phyloP scores from a whole-genome alignment of 2,113 vertebrate species.

The Synchiropus splendidus region DNA sequence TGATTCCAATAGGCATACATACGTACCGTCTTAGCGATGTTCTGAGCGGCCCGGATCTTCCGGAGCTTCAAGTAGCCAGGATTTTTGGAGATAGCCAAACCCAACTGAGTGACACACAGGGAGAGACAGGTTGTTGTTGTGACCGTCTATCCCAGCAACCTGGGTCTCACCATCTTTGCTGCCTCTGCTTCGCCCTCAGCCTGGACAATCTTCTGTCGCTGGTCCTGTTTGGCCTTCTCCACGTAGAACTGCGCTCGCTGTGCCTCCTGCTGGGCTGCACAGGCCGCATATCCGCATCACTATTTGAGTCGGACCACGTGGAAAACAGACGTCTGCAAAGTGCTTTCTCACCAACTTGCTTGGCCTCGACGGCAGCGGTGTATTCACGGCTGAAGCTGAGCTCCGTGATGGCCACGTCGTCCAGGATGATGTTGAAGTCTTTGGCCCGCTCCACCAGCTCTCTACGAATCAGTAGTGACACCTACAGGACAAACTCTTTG shows the following conservation, averaged over 20 bases:
- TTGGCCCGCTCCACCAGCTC: constrained; percentile 83
- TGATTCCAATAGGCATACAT: too few species aligned
- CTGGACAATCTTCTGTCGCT: constrained; percentile 89
- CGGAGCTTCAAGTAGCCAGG: constrained; percentile 92
- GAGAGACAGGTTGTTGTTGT: not conserved
- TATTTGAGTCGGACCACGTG: too few species aligned
- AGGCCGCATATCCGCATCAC: too few species aligned
- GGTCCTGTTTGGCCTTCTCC: constrained; percentile 87
- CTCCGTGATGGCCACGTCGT: constrained; percentile 85
- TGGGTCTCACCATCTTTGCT: constrained; percentile 85
- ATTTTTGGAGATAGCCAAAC: constrained; percentile 83
- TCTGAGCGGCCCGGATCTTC: constrained; percentile 86
- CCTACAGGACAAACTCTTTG: constrained; percentile 48
- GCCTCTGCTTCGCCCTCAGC: constrained; percentile 86
- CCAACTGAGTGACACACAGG: constrained; percentile 65
- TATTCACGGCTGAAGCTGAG: constrained; percentile 85
- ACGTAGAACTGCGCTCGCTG: constrained; percentile 85
- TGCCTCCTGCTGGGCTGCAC: constrained; percentile 88
- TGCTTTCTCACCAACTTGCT: constrained; percentile 89
- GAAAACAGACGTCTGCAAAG: too few species aligned
- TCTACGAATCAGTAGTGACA: constrained; percentile 80
- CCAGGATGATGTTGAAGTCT: constrained; percentile 88
- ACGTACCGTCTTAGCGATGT: constrained; percentile 87
- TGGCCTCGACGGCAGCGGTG: constrained; percentile 85
- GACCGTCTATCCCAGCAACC: too few species aligned